A percentile compares a stretch with the other conserved stretches of the same genome.
phyloP scores from a whole-genome alignment of 2,888 invertebrate species.

The Polymixis flavicincta region DNA sequence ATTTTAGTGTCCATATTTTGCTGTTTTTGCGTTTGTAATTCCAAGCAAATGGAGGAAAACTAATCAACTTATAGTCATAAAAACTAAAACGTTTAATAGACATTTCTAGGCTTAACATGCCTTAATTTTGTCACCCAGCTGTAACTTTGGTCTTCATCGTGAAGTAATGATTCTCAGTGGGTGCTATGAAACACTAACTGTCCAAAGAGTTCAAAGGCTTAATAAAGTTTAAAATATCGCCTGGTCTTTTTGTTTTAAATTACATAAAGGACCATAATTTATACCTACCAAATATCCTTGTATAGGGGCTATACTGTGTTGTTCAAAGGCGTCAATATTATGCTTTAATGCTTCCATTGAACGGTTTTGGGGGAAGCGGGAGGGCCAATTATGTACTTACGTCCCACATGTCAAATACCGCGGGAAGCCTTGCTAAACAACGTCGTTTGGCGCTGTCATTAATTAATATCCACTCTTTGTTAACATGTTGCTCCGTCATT shows the following conservation, averaged over 20 bases:
- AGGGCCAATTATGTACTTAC: conserved; percentile 59
- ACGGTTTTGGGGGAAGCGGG: conserved; percentile 28
- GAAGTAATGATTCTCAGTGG: not conserved
- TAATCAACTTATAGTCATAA: not conserved
- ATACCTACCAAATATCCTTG: conserved; percentile 11
- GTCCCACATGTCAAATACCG: conserved; percentile 58
- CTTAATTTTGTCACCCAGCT: not conserved
- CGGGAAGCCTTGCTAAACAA: conserved; percentile 50
- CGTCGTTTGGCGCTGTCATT: conserved; percentile 51
- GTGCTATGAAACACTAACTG: not conserved
- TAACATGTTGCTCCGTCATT: conserved; percentile 39
- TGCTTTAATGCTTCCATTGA: conserved; percentile 30
- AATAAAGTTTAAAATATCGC: conserved; percentile 18
- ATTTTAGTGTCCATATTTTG: not conserved
- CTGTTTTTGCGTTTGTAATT: not conserved
- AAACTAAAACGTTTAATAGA: not conserved
- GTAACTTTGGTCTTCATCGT: not conserved
- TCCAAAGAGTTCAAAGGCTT: conserved; percentile 22
- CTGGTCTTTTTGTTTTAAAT: conserved; percentile 26
- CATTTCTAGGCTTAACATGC: not conserved
- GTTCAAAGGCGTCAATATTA: conserved; percentile 22
- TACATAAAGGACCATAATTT: conserved; percentile 22
- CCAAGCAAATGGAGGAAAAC: not conserved
- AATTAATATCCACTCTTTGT: conserved; percentile 57
- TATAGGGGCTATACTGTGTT: conserved; percentile 38